A percentile compares a stretch with the other conserved stretches of the same genome.
phyloP scores from a whole-genome alignment of 2,888 invertebrate species.

The Polyommatus icarus region DNA sequence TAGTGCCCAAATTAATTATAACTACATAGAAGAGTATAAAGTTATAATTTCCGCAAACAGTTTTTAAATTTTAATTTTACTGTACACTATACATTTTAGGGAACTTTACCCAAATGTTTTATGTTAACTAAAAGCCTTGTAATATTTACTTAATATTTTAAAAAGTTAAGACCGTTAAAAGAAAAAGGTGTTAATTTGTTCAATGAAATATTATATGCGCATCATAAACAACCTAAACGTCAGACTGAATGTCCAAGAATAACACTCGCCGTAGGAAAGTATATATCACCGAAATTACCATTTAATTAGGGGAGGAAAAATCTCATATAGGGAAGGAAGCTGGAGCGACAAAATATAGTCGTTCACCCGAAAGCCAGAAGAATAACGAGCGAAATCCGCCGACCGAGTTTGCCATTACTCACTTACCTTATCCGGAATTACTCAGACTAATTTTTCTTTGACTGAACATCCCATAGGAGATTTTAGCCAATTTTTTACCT shows the following conservation, averaged over 20 bases:
- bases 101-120: too few species aligned
- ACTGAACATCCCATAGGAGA: slow-evolving; percentile 37
- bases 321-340: slow-evolving; percentile 59
- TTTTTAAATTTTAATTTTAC: too few species aligned
- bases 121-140: too few species aligned
- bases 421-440: slow-evolving; percentile 35
- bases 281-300: not conserved
- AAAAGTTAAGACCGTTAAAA: too few species aligned
- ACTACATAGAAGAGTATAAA: too few species aligned
- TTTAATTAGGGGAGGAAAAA: slow-evolving; percentile 7
- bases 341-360: slow-evolving; percentile 66
- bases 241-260: not conserved
- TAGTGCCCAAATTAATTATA: too few species aligned
- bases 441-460: slow-evolving; percentile 38
- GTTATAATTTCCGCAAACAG: too few species aligned
- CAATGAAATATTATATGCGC: too few species aligned
- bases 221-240: not conserved
- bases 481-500: slow-evolving; percentile 36
- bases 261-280: not conserved
- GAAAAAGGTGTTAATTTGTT: too few species aligned
- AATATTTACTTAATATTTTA: too few species aligned
- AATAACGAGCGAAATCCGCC: slow-evolving; percentile 61
- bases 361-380: slow-evolving; percentile 63
- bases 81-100: too few species aligned
- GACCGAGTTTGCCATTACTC: slow-evolving; percentile 41